Evolutionary conservation across 2,888 invertebrate genomes (phyloP), one percentile per base, ranked within the genome.

Genomic region (Latheticus oryzae): DNA sequence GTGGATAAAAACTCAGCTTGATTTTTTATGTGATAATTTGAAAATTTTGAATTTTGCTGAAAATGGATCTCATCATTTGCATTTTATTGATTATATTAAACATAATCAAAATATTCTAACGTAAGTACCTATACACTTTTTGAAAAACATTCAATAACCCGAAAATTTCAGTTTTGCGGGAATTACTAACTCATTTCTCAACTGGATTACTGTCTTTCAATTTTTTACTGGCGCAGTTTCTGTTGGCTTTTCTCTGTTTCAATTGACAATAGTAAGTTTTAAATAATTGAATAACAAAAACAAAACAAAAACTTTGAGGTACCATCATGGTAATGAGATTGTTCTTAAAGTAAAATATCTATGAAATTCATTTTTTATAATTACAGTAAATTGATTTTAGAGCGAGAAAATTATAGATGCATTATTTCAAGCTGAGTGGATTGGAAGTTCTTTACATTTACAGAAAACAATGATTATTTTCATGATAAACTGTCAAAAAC

Each of bases 401-500:
- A 52, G 52, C 21, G 33, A n/a, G 32, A 17, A 42, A 16, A 8
- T 52, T 23, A n/a, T 26, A 15, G 23, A 32, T 9, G 42, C 40
- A 3, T 9, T 23, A 2, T 52, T 32, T 7, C n/a, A 52, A 21
- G 40, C 52, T 1, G 5, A 17, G 7, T 52, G 52, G 52, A 32
- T 52, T 5, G 17, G 42, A 1, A 26, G 32, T 7, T 21, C 52
- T n/a, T n/a, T 23, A 9, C 15, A 16, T 11, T 15, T 26, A 3
- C 16, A 52, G 13, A 52, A 52, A 30, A 42, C 40, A 19, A 7
- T 52, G 13, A 2, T 42, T 1, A 42, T 52, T 28, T 42, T 52
- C 9, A 32, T 42, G 3, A 2, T 26, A 5, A 26, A 15, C 1
- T 13, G 16, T 7, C 40, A 52, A 13, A 40, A 42, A 42, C 32